Evolutionary conservation across 2,113 vertebrate species (phyloP).

Genomic region (Empidonax traillii): DNA sequence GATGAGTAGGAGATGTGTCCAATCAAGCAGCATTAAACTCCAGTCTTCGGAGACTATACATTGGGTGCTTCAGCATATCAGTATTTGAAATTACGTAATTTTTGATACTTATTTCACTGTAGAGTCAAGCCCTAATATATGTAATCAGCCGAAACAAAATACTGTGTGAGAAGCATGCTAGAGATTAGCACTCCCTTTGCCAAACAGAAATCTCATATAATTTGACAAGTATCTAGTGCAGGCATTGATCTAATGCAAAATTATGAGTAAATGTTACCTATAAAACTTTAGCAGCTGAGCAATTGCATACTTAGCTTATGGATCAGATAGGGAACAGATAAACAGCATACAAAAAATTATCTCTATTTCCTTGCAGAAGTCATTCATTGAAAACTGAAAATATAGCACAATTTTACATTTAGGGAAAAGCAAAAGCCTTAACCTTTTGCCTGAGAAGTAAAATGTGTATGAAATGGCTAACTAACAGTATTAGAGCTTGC

Average conservation of each 20-base stretch:
- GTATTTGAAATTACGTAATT: background rate
- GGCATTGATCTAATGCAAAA: background rate
- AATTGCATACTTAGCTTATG: background rate
- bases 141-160: background rate
- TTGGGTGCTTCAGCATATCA: background rate
- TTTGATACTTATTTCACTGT: background rate
- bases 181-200: background rate
- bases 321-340: background rate
- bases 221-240: background rate
- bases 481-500: background rate
- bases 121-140: background rate
- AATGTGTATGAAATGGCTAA: background rate
- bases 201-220: background rate
- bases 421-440: background rate
- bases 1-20: background rate
- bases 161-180: background rate
- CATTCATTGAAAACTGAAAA: background rate
- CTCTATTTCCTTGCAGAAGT: background rate
- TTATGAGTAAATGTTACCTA: background rate
- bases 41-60: background rate
- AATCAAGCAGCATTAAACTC: background rate
- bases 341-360: background rate
- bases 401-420: background rate
- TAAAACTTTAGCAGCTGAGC: background rate
- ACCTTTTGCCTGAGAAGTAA: background rate